phyloP scores from a whole-genome alignment of 2,113 vertebrate species.

The Coptodon bakossiorum region DNA sequence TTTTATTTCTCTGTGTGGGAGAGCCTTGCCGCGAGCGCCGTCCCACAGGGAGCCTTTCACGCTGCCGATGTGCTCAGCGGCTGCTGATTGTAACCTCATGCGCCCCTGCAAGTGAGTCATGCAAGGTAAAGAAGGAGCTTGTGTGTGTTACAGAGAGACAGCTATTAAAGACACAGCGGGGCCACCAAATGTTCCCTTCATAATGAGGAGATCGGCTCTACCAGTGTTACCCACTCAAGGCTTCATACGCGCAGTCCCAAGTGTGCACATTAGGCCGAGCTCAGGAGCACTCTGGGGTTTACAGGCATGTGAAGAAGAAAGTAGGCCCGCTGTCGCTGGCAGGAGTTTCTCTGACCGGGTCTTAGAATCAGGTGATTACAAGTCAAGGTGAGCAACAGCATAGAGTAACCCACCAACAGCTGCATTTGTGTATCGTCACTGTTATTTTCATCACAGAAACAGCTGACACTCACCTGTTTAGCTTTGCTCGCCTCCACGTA shows the following conservation, averaged over 20 bases:
- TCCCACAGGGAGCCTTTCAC: constrained; percentile 34
- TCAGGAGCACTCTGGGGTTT: not conserved
- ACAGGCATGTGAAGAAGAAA: not conserved
- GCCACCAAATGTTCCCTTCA: constrained; percentile 7
- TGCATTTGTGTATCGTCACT: not conserved
- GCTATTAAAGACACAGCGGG: not conserved
- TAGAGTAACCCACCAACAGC: not conserved
- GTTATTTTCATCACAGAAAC: not conserved
- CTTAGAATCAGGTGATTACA: not conserved
- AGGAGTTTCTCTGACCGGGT: not conserved
- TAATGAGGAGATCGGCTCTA: not conserved
- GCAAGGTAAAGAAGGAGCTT: constrained; percentile 4
- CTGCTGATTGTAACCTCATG: constrained; percentile 42
- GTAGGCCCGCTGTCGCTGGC: not conserved
- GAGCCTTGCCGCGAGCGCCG: not conserved
- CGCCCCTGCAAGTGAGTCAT: constrained; percentile 30
- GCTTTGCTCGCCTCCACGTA: not conserved
- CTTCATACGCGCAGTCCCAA: not conserved
- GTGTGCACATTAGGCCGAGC: not conserved
- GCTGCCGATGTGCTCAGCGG: constrained; percentile 13
- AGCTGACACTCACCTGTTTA: not conserved
- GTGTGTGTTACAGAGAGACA: not conserved
- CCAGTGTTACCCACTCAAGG: not conserved
- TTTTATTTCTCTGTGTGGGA: constrained; percentile 34
- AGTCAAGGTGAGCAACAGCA: not conserved